Evolutionary conservation across 1,140 invertebrate species (phyloP), one percentile per base, ranked within the genome.

Genomic region (Holotrichia oblita): DNA sequence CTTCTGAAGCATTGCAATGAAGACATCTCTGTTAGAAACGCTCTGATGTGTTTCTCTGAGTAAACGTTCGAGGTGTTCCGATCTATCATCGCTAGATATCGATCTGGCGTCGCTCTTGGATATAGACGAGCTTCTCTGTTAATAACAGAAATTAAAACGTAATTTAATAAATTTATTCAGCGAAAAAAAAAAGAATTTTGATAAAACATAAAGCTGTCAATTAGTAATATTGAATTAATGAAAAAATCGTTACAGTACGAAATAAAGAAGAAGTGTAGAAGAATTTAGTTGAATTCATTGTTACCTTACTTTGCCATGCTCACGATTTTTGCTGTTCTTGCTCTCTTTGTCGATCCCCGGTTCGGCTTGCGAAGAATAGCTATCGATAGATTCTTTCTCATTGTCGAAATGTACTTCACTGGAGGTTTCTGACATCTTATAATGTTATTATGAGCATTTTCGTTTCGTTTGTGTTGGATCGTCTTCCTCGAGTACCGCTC

Each of bases 31-130:
- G 69, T 78, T 81, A 20, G 81, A 78, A 9, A 81, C 64, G 20
- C 40, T 74, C 55, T 79, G 73, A 74, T 82, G 79, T 3, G 79
- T 59, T 76, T 82, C 78, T 79, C 81, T 77, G 34, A 82, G 78
- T 7, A 78, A 40, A 3, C 77, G 34, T 17, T 44, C 34, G 22
- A 64, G 72, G 22, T 78, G 77, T 44, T 73, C 40, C n/a, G 42
- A 20, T 20, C n/a, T 40, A 42, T 78, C 77, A 20, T 77, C 76
- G 61, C 61, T 27, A 9, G 61, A 69, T 69, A 74, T 0, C 17
- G n/a, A 74, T 41, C 40, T 74, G 14, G n/a, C 14, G 3, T 74
- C 73, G 34, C 73, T 74, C 20, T 74, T 74, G 14, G 41, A 74
- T 14, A 22, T 10, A 14, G 61, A 27, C 10, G 61, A 69, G 27